These are phyloP conservation scores for Fregetta grallaria DNA, from an alignment of 2,113 vertebrate genomes.

Conservation along the genomic window DNA sequence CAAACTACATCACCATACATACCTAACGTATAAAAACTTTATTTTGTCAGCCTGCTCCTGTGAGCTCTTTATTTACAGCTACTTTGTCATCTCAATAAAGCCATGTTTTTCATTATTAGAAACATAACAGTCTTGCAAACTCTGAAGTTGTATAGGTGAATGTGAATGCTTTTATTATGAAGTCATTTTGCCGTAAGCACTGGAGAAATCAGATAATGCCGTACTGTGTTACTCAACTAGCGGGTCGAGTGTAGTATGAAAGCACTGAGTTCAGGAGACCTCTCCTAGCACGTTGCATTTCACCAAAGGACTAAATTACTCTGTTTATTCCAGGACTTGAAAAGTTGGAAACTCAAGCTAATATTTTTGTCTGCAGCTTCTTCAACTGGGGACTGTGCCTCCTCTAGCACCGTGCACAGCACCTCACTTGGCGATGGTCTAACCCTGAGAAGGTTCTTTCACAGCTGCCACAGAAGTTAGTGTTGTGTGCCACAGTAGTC, in stretches of 20 bases:
- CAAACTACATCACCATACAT: constrained; percentile 27
- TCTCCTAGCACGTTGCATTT: not conserved
- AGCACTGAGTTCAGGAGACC: not conserved
- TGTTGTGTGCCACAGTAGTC: not conserved
- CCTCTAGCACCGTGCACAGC: not conserved
- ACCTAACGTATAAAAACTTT: constrained; percentile 36
- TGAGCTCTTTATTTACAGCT: constrained; percentile 12
- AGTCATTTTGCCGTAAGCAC: not conserved
- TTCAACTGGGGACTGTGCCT: not conserved
- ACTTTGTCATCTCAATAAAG: constrained; percentile 26
- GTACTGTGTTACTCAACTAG: not conserved
- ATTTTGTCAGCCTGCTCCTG: constrained; percentile 13
- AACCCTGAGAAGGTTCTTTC: not conserved
- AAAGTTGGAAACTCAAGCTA: not conserved
- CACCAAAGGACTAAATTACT: not conserved
- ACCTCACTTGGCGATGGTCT: not conserved
- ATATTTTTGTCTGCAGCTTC: not conserved
- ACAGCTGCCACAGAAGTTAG: not conserved
- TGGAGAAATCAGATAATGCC: not conserved
- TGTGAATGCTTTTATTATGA: not conserved
- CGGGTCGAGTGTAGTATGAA: not conserved
- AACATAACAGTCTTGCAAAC: not conserved
- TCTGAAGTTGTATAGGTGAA: not conserved
- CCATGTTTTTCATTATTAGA: constrained; percentile 13
- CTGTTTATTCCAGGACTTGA: not conserved